Evolutionary conservation across 2,888 invertebrate genomes (phyloP), one percentile per base, ranked within the genome.

Genomic region (Phyto melanocephala): DNA sequence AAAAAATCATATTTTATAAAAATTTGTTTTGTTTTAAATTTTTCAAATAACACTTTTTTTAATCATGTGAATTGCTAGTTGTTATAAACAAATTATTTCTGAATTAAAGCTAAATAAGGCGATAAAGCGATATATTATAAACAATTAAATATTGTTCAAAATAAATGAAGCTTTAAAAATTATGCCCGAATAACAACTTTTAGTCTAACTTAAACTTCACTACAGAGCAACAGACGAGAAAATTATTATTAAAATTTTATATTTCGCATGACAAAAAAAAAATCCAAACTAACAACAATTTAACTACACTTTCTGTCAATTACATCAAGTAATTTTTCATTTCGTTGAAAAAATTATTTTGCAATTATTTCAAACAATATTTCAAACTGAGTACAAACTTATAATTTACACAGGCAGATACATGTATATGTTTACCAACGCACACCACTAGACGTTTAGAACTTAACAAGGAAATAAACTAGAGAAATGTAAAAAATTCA

Each of bases 321-420:
- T 81, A 68, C 52, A 72, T 62, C 60, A 67, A 77, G 76, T 62
- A 67, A 72, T 77, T 77, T 76, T 72, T 81, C 71, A 76, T 77
- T 81, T 72, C 67, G 81, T 72, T 77, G 20, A 17, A 20, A 77
- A 72, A 77, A 77, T 77, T 81, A 77, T 77, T 81, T 77, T 62
- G 67, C 67, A 77, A 81, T 81, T 81, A 81, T 68, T 77, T 77
- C 13, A 52, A 76, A 81, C 76, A 77, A 81, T 76, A 76, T 77
- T 81, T 77, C 71, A 77, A 62, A 76, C 42, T 62, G 8, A 68
- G 52, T 50, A 76, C 33, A 58, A 60, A 52, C 58, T 68, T 40
- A 58, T 28, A 60, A 60, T 68, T 45, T 47, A 37, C 24, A 37
- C 17, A 33, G n/a, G 6, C 28, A 58, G 20, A 22, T 37, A 42